phyloP scores from a whole-genome alignment of 23 tunicate species.

The Corella eumyota region DNA sequence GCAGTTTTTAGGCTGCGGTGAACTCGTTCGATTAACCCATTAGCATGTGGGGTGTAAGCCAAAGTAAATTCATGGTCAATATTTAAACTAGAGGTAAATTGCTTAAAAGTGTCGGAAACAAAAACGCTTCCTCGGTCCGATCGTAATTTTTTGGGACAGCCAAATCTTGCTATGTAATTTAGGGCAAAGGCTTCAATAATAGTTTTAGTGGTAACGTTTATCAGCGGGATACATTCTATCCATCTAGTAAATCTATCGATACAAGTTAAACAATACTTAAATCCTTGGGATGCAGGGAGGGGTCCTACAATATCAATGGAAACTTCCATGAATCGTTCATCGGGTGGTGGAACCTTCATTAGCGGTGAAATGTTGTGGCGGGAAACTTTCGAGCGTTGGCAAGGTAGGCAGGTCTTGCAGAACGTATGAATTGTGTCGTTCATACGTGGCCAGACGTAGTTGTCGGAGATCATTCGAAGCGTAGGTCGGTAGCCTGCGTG shows the following conservation, averaged over 20 bases:
- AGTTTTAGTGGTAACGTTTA: neutral
- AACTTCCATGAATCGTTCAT: neutral
- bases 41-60: neutral
- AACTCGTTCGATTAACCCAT: neutral
- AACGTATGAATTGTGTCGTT: neutral
- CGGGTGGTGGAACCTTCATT: neutral
- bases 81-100: neutral
- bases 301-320: constrained; percentile 10
- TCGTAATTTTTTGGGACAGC: neutral
- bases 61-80: neutral
- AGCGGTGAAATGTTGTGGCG: constrained; percentile 9
- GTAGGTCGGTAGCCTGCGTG: constrained; percentile 4
- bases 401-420: neutral
- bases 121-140: neutral
- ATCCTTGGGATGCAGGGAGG: constrained; percentile 3
- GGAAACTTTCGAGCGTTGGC: constrained; percentile 2
- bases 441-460: constrained; percentile 3
- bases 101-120: neutral
- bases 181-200: neutral
- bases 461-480: neutral
- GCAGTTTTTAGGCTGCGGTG: neutral
- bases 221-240: neutral
- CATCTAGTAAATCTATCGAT: constrained; percentile 8
- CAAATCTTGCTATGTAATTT: neutral
- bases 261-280: neutral